Base-by-base conservation (phyloP, 2,797 vertebrate genomes). In the Gymnopithys bicolor region DNA sequence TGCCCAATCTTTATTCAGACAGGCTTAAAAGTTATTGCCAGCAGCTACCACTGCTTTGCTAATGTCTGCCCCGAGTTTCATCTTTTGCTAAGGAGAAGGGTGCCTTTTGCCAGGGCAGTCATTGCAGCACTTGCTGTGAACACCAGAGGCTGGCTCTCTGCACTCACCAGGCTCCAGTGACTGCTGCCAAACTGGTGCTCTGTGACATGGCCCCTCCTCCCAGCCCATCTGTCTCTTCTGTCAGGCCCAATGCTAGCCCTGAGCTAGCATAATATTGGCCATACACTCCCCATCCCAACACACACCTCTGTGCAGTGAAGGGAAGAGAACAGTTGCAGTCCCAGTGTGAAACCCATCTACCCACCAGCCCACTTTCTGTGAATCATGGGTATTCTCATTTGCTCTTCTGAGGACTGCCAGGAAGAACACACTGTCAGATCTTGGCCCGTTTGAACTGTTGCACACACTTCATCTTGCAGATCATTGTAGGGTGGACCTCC, bases 181-280 rank as follows among this genome's bases (percentile, higher is more conserved):
- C 51, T 70, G 64, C 56, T 94, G 86, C 89, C 81, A 89, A 27
- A 33, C 33, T 8, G 28, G 25, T 66, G 71, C 55, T 94, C 30
- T 0, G 0, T 3, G 43, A 19, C 66, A 64, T 0, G 2, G 55
- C 52, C 37, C 0, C 0, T 52, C 81, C 71, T 89, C 66, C 62
- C 73, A 86, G 79, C 59, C 95, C 89, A 60, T 94, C 73, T 82
- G 91, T n/a, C 76, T 52, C 62, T 49, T 55, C 52, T 41, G 10
- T 24, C 48, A 59, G 48, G 76, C 58, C n/a, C 21, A 16, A 3
- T 2, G 2, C 56, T 48, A 12, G 60, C 71, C 66, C 30, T 32
- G 12, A 27, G 43, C 35, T 25, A 18, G 55, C 27, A 21, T 0
- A 0, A 10, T 0, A 0, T 3, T 80, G 73, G 63, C 84, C 63